phyloP scores from a whole-genome alignment of 2,113 vertebrate genomes.

The Glaucomys volans region DNA sequence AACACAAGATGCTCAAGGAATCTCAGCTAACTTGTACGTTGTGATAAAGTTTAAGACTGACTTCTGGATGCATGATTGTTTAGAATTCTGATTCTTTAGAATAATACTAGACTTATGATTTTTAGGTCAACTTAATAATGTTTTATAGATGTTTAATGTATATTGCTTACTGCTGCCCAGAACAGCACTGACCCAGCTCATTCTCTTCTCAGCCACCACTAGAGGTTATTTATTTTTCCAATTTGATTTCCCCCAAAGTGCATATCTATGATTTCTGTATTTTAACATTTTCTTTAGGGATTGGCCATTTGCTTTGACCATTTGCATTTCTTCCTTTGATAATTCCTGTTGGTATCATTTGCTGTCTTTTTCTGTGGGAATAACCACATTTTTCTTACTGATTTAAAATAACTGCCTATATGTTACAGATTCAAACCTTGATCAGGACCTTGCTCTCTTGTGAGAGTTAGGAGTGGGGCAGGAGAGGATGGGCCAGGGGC shows the following conservation, averaged over 20 bases:
- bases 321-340: not conserved
- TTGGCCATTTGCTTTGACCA: not conserved
- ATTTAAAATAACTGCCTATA: conserved; percentile 31
- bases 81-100: not conserved
- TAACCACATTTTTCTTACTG: not conserved
- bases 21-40: not conserved
- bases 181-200: not conserved
- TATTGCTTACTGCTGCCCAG: not conserved
- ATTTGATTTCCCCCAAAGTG: conserved; percentile 18
- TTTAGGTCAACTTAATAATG: not conserved
- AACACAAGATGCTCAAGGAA: conserved; percentile 21
- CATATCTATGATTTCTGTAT: not conserved
- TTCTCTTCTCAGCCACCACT: not conserved
- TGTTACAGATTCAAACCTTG: not conserved
- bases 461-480: not conserved
- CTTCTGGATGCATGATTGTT: not conserved
- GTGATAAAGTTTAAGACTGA: not conserved
- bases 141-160: not conserved
- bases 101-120: not conserved
- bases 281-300: not conserved
- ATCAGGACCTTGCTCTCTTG: not conserved
- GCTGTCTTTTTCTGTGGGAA: not conserved
- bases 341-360: conserved; percentile 1
- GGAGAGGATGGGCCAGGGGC: not conserved
- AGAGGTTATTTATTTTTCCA: conserved; percentile 26